Base-by-base conservation (phyloP, 2,113 vertebrate genomes). In the Plecotus auritus region DNA sequence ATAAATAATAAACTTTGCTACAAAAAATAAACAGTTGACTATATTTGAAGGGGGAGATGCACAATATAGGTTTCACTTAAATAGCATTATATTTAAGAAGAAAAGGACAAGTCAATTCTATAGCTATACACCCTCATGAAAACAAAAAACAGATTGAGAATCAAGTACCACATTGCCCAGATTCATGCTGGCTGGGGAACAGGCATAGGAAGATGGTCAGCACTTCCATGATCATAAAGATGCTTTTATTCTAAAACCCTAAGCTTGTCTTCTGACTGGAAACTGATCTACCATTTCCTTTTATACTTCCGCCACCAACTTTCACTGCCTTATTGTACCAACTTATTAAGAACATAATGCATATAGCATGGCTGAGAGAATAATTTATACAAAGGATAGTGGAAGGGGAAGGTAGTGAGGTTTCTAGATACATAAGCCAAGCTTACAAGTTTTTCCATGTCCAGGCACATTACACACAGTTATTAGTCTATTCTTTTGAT, bases 21-120 rank as follows among this genome's bases (percentile, higher is more conserved):
- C 73, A 22, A 66, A 88, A 92, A 94, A 66, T 30, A 22, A 42
- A 81, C 13, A 74, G 51, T 74, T 93, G 59, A 76, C 90, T 94
- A 7, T 72, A 87, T 66, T 90, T 88, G 16, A 47, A 92, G 35
- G 14, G 18, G 35, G 23, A 78, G 93, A 85, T 0, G 5, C 30
- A 73, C 30, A 67, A 92, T 32, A 51, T 8, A 83, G 14, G 17
- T 42, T 26, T 95, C 72, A 77, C 9, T 88, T 72, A 77, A 80
- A 90, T 20, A 84, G 47, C 12, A 51, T 92, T 67, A 73, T 49
- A 77, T 82, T 88, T 70, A 74, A 32, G 28, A 82, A 64, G 47
- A 73, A 86, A 86, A 30, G 20, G 72, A 69, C 18, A 59, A 18
- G 5, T 66, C 30, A 9, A 28, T 20, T 56, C 10, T 26, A 30